These are phyloP conservation scores for Cinclus cinclus DNA, from an alignment of 2,113 vertebrate species.

Conservation along the genomic window DNA sequence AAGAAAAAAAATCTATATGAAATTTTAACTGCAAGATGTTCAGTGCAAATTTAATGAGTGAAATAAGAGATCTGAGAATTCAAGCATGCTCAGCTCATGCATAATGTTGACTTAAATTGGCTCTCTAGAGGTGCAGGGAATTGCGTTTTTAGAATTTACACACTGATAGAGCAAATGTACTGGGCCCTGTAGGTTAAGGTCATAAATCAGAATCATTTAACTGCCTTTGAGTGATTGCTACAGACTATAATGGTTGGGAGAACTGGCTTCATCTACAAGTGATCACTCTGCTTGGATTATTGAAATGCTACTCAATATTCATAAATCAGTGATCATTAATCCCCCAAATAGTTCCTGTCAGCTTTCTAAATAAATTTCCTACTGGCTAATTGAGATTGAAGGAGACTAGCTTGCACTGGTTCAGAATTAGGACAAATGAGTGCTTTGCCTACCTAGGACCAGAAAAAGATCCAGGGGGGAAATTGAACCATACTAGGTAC, in stretches of 20 bases:
- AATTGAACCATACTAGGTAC: not conserved
- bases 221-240: slow-evolving; percentile 79
- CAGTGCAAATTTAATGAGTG: slow-evolving; percentile 80
- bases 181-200: slow-evolving; percentile 79
- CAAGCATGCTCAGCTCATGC: slow-evolving; percentile 74
- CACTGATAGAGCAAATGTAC: slow-evolving; percentile 78
- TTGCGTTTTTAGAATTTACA: slow-evolving; percentile 77
- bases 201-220: slow-evolving; percentile 85
- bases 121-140: slow-evolving; percentile 77
- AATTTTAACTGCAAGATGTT: slow-evolving; percentile 86
- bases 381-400: slow-evolving; percentile 82
- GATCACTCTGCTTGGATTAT: slow-evolving; percentile 73
- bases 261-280: slow-evolving; percentile 63
- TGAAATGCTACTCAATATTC: slow-evolving; percentile 79
- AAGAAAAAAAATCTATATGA: slow-evolving; percentile 76
- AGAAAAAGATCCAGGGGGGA: slow-evolving; percentile 12
- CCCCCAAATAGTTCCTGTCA: slow-evolving; percentile 80
- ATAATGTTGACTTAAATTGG: slow-evolving; percentile 82
- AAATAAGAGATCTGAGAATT: slow-evolving; percentile 82
- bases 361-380: slow-evolving; percentile 79
- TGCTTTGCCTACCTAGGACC: not conserved
- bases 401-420: slow-evolving; percentile 57
- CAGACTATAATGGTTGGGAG: slow-evolving; percentile 64
- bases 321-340: slow-evolving; percentile 85
- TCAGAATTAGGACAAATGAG: slow-evolving; percentile 64